Conservation (phyloP, 1,140 invertebrate species). For the Stratiolaelaps scimitus region DNA sequence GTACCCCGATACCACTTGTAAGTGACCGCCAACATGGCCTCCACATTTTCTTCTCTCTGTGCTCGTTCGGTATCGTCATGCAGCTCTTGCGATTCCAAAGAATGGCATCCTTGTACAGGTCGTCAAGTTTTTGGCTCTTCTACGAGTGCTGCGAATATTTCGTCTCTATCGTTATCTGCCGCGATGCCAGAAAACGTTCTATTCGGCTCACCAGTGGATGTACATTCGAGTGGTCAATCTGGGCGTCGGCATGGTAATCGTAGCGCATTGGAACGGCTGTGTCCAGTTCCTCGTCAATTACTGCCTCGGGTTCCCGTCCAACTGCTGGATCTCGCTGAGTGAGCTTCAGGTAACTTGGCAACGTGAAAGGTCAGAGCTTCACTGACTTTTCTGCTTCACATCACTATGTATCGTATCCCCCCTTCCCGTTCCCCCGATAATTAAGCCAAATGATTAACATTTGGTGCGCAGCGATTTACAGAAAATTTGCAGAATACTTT, state of each 20-base stretch:
- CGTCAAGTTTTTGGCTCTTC: background rate
- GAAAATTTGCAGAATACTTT: no score
- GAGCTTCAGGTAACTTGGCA: background rate
- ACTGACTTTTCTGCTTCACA: no score
- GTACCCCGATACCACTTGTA: no score
- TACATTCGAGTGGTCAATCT: slow-evolving; percentile 4
- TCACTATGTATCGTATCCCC: no score
- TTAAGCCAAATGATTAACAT: no score
- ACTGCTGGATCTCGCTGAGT: slow-evolving; percentile 8
- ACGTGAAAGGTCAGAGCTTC: no score
- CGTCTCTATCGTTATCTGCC: slow-evolving; percentile 12
- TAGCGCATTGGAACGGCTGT: slow-evolving; percentile 14
- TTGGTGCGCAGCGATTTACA: no score
- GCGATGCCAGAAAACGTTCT: background rate
- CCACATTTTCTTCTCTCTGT: no score
- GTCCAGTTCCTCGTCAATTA: slow-evolving; percentile 17
- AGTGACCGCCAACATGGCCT: no score
- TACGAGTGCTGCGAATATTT: background rate
- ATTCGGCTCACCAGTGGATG: background rate
- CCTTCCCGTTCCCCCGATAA: no score
- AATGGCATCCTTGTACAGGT: background rate
- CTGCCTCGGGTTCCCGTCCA: background rate
- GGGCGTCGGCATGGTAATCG: slow-evolving; percentile 1
- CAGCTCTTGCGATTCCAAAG: background rate
- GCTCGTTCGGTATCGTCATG: no score